These are phyloP conservation scores for Plebejus argus DNA, from an alignment of 2,888 invertebrate genomes.

Conservation along the genomic window DNA sequence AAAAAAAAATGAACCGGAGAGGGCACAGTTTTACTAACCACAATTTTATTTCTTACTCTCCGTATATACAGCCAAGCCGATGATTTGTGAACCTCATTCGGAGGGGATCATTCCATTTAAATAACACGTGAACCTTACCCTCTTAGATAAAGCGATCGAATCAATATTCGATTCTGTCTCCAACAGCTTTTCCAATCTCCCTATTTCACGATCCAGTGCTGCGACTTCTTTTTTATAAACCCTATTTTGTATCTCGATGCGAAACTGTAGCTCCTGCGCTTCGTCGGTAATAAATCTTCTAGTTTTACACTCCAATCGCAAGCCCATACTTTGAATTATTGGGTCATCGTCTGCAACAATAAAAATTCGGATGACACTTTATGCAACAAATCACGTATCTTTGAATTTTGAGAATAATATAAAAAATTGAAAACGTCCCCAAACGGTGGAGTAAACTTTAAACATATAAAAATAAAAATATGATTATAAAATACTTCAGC, in stretches of 20 bases:
- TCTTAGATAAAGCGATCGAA: slow-evolving; percentile 67
- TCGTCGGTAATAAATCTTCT: slow-evolving; percentile 92
- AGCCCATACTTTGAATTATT: slow-evolving; percentile 92
- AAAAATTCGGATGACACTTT: not conserved
- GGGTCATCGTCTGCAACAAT: slow-evolving; percentile 86
- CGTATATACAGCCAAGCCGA: not conserved
- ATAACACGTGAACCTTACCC: slow-evolving; percentile 47
- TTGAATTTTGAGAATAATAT: not conserved
- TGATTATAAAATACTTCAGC: no score
- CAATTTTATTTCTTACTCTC: not conserved
- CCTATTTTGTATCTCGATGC: slow-evolving; percentile 95
- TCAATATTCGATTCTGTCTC: slow-evolving; percentile 81
- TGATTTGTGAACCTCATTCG: not conserved
- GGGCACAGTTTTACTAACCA: not conserved
- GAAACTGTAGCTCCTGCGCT: slow-evolving; percentile 88
- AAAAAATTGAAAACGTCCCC: not conserved
- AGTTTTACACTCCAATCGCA: slow-evolving; percentile 94
- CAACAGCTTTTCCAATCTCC: slow-evolving; percentile 85
- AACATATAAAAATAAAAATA: no score
- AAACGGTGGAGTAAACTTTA: no score
- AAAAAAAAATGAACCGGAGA: no score
- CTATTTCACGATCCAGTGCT: slow-evolving; percentile 88
- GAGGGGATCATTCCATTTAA: not conserved
- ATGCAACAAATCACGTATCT: not conserved
- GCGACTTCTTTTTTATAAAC: slow-evolving; percentile 92